Evolutionary conservation across 1,140 invertebrate species (phyloP).

Genomic region (Trinorchestia longiramus): DNA sequence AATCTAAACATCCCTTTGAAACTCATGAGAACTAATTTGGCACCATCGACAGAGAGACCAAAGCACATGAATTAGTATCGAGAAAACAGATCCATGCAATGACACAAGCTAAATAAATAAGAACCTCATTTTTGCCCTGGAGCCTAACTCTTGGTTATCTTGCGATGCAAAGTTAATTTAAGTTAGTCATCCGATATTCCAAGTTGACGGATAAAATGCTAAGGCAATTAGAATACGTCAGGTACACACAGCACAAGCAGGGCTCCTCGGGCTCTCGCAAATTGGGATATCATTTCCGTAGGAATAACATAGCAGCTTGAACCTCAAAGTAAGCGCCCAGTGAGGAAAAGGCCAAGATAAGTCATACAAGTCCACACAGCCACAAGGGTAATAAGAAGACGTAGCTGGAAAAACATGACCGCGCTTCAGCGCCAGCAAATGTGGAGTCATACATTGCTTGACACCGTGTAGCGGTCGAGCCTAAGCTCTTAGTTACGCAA

Average conservation of each 20-base stretch:
- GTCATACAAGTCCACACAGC: not conserved
- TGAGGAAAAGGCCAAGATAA: not conserved
- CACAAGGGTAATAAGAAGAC: not conserved
- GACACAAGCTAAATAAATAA: slow-evolving; percentile 11
- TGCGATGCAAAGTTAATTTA: slow-evolving; percentile 41
- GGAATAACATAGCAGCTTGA: not conserved
- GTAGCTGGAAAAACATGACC: not conserved
- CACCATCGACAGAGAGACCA: not conserved
- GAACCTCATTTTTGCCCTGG: not conserved
- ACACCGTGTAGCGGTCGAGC: no score
- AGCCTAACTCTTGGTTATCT: not conserved
- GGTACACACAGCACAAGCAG: slow-evolving; percentile 6
- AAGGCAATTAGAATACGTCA: slow-evolving; percentile 47
- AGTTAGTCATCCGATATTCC: slow-evolving; percentile 51
- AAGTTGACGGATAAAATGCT: slow-evolving; percentile 31
- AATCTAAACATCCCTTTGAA: not conserved
- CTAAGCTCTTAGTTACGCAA: not conserved
- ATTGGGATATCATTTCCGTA: slow-evolving; percentile 20
- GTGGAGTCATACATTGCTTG: not conserved
- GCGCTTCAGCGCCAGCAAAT: not conserved
- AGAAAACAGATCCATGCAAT: not conserved
- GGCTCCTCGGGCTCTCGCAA: not conserved
- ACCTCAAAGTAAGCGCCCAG: not conserved
- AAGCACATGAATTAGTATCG: not conserved
- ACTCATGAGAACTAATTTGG: not conserved